Evolutionary conservation across 2,888 invertebrate species (phyloP), one percentile per base, ranked within the genome.

Genomic region (Leptinotarsa juncta): DNA sequence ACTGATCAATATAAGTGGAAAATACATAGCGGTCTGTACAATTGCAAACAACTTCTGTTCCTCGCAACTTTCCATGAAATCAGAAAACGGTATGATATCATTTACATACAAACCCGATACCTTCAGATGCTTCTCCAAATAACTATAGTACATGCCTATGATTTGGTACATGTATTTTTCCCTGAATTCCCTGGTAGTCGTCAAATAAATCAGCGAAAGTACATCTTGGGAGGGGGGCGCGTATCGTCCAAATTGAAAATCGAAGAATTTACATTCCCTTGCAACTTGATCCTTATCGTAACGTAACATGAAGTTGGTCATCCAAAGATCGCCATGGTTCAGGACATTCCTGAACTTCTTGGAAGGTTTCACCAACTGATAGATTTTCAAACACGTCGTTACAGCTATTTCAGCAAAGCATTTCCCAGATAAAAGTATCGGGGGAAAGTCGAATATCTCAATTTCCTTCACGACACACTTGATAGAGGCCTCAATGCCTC

Each of bases 211-310:
- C 18, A 86, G 60, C 3, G 84, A 81, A 85, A 91, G 89, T 0
- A 93, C 88, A 81, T 95, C 94, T 65, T 92, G 89, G 23, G 92
- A 90, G 0, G 93, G 92, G 0, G 94, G 93, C 18, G 91, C 91
- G 82, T 92, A 94, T 73, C 88, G 79, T 1, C 82, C 83, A 51
- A 83, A 83, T 82, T 88, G 88, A 77, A 86, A 88, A 82, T 88
- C 88, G 2, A 88, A 84, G 65, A 88, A 82, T 78, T 84, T 86
- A 67, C 86, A 86, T 32, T 82, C 77, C 67, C 12, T 83, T 81
- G 72, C 77, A 73, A 14, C 76, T 67, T 20, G 76, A 74, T 23
- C 80, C 79, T 49, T 77, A 42, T 50, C 80, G 67, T 83, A 82
- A 72, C 84, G 83, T n/a, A 86, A 78, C 65, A 87, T 72, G 65